A percentile compares a stretch with the other conserved stretches of the same genome.
phyloP scores from a whole-genome alignment of 2,113 vertebrate species.

The Coracopsis vasa region DNA sequence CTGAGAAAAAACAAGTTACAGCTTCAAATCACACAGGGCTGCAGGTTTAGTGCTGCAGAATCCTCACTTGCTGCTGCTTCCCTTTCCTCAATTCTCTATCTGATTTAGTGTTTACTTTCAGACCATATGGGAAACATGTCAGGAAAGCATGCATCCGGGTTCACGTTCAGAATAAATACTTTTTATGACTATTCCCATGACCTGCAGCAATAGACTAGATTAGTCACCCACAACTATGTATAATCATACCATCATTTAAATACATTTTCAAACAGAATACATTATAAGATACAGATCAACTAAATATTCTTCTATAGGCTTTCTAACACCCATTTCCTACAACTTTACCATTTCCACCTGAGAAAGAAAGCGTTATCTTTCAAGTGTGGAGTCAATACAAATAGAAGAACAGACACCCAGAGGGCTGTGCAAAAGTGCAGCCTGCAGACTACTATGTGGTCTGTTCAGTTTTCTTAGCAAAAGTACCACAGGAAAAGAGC shows the following conservation, averaged over 20 bases:
- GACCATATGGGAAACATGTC: constrained; percentile 45
- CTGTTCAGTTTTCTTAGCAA: background rate
- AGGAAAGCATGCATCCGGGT: constrained; percentile 42
- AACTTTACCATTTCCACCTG: background rate
- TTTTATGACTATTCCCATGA: constrained; percentile 66
- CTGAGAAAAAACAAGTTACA: background rate
- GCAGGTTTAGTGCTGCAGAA: background rate
- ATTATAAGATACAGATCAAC: constrained; percentile 36
- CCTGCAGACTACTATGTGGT: background rate
- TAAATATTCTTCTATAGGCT: background rate
- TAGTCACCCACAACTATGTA: constrained; percentile 58
- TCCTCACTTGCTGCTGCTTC: background rate
- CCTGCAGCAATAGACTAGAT: constrained; percentile 63
- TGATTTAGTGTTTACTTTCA: constrained; percentile 48
- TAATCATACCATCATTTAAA: constrained; percentile 51
- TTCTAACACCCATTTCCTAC: constrained; percentile 7
- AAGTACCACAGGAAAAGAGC: background rate
- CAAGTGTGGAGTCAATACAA: background rate
- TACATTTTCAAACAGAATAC: constrained; percentile 5
- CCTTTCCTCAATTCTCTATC: constrained; percentile 28
- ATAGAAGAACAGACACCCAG: background rate
- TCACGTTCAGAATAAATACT: constrained; percentile 45
- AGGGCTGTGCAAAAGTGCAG: background rate
- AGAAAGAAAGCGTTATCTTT: background rate
- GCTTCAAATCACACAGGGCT: background rate